Evolutionary conservation across 2,888 invertebrate species (phyloP), one percentile per base, ranked within the genome.

Genomic region (Tenthredo amoena): DNA sequence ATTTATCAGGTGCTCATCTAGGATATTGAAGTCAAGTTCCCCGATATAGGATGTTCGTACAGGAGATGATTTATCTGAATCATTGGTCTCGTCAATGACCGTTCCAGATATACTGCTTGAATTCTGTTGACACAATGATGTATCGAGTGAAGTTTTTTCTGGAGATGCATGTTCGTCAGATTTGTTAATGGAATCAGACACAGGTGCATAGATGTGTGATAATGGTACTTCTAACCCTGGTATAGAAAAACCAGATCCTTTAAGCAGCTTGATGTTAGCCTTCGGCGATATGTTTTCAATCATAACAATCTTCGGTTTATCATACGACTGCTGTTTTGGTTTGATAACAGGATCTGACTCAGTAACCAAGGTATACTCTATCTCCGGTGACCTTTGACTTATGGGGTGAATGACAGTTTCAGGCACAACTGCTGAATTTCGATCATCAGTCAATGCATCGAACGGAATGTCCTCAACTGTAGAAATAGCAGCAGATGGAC

Each of bases 241-340:
- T 43, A 43, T 43, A 10, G 10, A 6, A 43, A 10, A 43, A 43
- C 43, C 43, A 43, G 31, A 31, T 68, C 68, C 1, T 31, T 31
- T 68, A 31, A 68, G 68, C 34, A 68, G 31, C 68, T 68, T 68
- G 31, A 21, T 68, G 15, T 31, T 31, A 68, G 68, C 21, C 10
- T 68, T 68, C 26, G 68, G 68, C 5, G 31, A 68, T 68, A 31
- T 68, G 10, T 68, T 31, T 68, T 68, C 31, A 68, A 68, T 68
- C 68, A 31, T 68, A 6, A 68, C 21, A 68, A 68, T 68, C 68
- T 68, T 68, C 31, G 68, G 68, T 68, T 68, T 68, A 31, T 12
- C 31, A 10, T 31, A 68, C 9, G 31, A 68, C 68, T 68, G 68
- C 31, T 68, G 9, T 31, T 68, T 12, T 31, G 15, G 10, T 68